Evolutionary conservation across 2,888 invertebrate species (phyloP).

Genomic region (Drosophila leonis): DNA sequence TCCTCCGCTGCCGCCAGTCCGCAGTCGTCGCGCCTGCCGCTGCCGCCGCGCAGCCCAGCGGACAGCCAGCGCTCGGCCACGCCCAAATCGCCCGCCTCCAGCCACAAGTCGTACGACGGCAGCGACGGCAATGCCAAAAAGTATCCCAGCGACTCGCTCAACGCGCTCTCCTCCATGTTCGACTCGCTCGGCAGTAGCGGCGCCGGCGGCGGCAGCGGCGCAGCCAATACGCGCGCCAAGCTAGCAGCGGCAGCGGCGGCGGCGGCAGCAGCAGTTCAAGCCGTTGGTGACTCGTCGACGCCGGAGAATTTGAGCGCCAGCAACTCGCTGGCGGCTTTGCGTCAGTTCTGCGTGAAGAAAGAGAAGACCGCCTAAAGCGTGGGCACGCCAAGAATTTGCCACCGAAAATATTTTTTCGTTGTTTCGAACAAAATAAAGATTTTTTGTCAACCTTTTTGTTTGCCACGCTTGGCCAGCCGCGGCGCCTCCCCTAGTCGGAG

Average conservation of each 20-base stretch:
- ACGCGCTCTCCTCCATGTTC: slow-evolving; percentile 96
- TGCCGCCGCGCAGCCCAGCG: slow-evolving; percentile 88
- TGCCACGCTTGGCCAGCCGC: slow-evolving; percentile 54
- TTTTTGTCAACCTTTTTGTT: slow-evolving; percentile 79
- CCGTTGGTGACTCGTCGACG: slow-evolving; percentile 44
- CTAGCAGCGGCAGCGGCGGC: slow-evolving; percentile 86
- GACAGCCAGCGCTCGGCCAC: slow-evolving; percentile 93
- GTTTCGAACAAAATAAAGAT: slow-evolving; percentile 66
- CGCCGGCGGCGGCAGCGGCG: slow-evolving; percentile 46
- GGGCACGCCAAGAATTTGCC: slow-evolving; percentile 49
- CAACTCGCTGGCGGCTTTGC: slow-evolving; percentile 97
- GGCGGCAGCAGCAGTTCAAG: slow-evolving; percentile 16
- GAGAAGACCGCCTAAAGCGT: slow-evolving; percentile 87
- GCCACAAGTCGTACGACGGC: slow-evolving; percentile 85
- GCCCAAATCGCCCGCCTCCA: slow-evolving; percentile 89
- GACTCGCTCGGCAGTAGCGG: slow-evolving; percentile 89
- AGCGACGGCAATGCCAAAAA: slow-evolving; percentile 85
- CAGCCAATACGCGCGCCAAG: slow-evolving; percentile 73
- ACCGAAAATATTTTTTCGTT: slow-evolving; percentile 77
- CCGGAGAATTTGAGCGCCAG: slow-evolving; percentile 86
- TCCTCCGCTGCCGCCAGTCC: slow-evolving; percentile 80
- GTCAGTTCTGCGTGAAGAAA: slow-evolving; percentile 98
- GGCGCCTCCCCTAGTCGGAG: slow-evolving; percentile 1
- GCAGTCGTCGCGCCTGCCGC: slow-evolving; percentile 57
- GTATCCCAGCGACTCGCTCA: slow-evolving; percentile 88